Conservation (phyloP, 2,888 invertebrate species). For the Lasioglossum vierecki region DNA sequence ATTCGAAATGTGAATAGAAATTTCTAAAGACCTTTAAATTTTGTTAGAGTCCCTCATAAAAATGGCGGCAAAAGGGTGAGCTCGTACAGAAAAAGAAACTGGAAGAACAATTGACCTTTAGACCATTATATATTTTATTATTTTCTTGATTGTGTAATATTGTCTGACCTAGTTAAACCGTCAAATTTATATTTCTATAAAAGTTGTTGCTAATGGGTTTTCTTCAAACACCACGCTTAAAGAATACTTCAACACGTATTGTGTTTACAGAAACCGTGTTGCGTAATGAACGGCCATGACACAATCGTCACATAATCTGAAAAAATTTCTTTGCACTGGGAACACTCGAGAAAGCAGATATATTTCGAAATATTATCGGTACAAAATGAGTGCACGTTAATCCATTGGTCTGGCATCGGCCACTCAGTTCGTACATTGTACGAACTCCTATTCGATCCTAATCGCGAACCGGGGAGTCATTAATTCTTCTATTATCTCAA, state of each 20-base stretch:
- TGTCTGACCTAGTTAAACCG: neutral
- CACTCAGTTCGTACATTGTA: neutral
- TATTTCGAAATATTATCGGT: conserved; percentile 29
- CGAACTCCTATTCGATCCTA: conserved; percentile 10
- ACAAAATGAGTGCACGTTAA: conserved; percentile 19
- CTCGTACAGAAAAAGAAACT: neutral
- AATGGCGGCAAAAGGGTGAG: neutral
- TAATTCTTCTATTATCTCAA: conserved; percentile 32
- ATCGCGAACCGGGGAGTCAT: conserved; percentile 22
- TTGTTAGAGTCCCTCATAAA: neutral
- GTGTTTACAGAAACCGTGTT: neutral
- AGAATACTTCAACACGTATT: neutral
- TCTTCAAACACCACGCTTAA: neutral
- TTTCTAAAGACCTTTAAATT: neutral
- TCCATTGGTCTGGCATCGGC: neutral
- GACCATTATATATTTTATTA: neutral
- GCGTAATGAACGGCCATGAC: conserved; percentile 17
- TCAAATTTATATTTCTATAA: neutral
- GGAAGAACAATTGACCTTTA: neutral
- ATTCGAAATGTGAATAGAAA: neutral
- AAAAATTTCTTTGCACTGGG: conserved; percentile 18
- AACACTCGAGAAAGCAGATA: conserved; percentile 16
- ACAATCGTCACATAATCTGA: conserved; percentile 30
- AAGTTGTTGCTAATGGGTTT: neutral
- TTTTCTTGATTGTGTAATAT: neutral